Conservation (phyloP, 2,113 vertebrate species). For the Dryoscopus gambensis region DNA sequence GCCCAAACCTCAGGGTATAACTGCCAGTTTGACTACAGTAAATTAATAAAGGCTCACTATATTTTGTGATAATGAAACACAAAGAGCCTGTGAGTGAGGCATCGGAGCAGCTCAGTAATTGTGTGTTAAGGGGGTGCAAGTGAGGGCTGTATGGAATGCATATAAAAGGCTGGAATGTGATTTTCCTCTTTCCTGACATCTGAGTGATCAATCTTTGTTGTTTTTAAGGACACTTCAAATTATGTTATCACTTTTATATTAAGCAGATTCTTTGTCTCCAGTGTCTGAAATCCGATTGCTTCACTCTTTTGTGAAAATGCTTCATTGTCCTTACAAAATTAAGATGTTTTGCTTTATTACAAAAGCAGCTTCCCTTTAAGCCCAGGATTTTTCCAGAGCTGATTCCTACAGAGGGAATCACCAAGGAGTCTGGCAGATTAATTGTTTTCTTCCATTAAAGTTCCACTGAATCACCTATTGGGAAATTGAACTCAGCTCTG, state of each 20-base stretch:
- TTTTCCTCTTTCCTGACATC: not conserved
- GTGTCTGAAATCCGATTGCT: not conserved
- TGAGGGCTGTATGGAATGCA: not conserved
- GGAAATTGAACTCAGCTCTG: not conserved
- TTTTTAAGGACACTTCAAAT: constrained; percentile 22
- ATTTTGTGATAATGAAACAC: not conserved
- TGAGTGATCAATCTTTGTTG: constrained; percentile 9
- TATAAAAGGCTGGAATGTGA: not conserved
- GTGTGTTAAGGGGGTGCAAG: not conserved
- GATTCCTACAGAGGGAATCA: not conserved
- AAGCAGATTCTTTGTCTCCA: constrained; percentile 26
- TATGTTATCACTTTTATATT: not conserved
- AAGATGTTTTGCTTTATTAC: not conserved
- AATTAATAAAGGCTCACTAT: not conserved
- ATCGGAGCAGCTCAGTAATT: not conserved
- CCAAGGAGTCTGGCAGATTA: not conserved
- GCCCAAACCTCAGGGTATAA: not conserved
- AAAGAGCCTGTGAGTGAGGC: not conserved
- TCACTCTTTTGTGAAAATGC: not conserved
- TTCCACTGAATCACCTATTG: not conserved
- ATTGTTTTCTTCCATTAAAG: not conserved
- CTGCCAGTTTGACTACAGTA: not conserved
- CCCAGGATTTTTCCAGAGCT: not conserved
- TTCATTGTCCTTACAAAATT: not conserved
- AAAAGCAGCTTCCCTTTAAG: not conserved